Base-by-base conservation (phyloP, 2,113 vertebrate species). In the Pongo abelii region DNA sequence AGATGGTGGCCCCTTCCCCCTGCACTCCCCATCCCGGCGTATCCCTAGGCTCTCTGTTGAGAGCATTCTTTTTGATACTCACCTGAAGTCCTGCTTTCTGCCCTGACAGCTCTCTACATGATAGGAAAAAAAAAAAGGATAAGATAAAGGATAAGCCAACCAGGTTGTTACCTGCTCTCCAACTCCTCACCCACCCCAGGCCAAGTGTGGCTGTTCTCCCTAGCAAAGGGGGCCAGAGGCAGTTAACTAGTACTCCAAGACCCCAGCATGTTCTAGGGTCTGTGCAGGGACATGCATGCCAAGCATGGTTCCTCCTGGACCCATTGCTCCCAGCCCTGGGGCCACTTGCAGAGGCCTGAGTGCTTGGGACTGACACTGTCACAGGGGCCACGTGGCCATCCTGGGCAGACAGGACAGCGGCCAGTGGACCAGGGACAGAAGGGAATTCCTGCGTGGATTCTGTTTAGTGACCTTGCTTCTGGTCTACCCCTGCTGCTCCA, bases 381-480 rank as follows among this genome's bases (percentile, higher is more conserved):
- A 12, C 35, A 38, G 43, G 3, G 52, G n/a, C 70, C 69, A 14
- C 35, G 35, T 25, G 38, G 12, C 38, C 38, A 2, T 32, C 17
- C 50, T 55, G n/a, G 8, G 40, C 61, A 43, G 80, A 52, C 20
- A 75, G 35, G 61, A 13, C 4, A 8, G 55, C 25, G 25, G 43
- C 35, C 61, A 61, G 59, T 0, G 48, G 59, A 38, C 38, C 18
- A 3, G 17, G 59, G 32, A 17, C 17, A 23, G 35, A 4, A 32
- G 23, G 22, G 38, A n/a, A 9, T 7, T 4, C 46, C 70, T 30
- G 14, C 0, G 0, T 7, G 22, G 40, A 11, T 52, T 43, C 4
- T 40, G 27, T n/a, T 17, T 30, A 30, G 74, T 77, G 14, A 8
- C 55, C 46, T 52, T 0, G 48, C 40, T 13, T 8, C 20, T 8